These are phyloP conservation scores for Mythimna pallens DNA, from an alignment of 2,888 invertebrate genomes.

Conservation along the genomic window DNA sequence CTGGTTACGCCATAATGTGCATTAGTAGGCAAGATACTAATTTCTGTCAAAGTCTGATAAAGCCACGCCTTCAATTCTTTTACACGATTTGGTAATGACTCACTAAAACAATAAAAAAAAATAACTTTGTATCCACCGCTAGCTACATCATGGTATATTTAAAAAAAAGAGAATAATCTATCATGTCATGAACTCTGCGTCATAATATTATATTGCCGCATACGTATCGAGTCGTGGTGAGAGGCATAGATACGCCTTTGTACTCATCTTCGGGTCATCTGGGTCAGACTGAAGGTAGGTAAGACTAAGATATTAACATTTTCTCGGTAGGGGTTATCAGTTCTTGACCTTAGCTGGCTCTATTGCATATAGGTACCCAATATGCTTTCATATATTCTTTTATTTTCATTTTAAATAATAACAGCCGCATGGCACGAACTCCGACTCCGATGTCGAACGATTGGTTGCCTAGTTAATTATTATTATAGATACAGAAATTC, in stretches of 20 bases:
- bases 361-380: slow-evolving; percentile 9
- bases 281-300: slow-evolving; percentile 57
- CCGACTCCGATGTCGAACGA: too few species aligned
- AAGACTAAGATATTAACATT: slow-evolving; percentile 55
- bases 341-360: slow-evolving; percentile 44
- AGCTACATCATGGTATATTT: too few species aligned
- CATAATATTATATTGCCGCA: slow-evolving; percentile 12
- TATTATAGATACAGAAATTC: too few species aligned
- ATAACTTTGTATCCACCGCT: too few species aligned
- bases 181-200: slow-evolving; percentile 1
- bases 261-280: slow-evolving; percentile 58
- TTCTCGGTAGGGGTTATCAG: slow-evolving; percentile 69
- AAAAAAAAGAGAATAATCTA: background rate
- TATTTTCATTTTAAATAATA: slow-evolving; percentile 2
- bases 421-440: background rate
- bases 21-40: background rate
- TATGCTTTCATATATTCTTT: slow-evolving; percentile 9
- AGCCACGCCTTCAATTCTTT: background rate
- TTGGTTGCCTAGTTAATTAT: too few species aligned
- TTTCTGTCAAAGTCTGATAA: slow-evolving; percentile 7
- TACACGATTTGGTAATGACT: background rate
- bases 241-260: slow-evolving; percentile 48
- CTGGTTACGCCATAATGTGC: background rate
- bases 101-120: background rate
- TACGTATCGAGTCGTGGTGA: slow-evolving; percentile 26